Percentiles rank a stretch among this genome's conserved stretches.
Evolutionary conservation across 1,140 invertebrate species (phyloP).

Genomic region (Achroia grisella): DNA sequence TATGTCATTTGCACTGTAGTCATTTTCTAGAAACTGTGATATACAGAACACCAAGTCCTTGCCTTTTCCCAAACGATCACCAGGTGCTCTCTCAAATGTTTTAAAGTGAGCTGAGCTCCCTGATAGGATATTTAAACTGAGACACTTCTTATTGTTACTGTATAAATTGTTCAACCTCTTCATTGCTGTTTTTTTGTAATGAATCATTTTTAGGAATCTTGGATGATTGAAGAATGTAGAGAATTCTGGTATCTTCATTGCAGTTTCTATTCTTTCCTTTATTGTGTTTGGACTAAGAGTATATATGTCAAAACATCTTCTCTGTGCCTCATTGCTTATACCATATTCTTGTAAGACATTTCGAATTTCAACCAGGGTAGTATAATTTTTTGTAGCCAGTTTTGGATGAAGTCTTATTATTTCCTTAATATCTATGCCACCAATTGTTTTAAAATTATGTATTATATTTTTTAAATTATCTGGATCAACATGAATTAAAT

Average conservation of each 20-base stretch:
- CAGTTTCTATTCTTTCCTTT: slow-evolving; percentile 55
- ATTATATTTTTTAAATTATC: slow-evolving; percentile 65
- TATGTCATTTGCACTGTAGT: slow-evolving; percentile 41
- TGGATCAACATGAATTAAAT: slow-evolving; percentile 62
- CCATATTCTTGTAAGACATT: slow-evolving; percentile 61
- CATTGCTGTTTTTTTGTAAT: slow-evolving; percentile 59
- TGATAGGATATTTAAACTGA: slow-evolving; percentile 63
- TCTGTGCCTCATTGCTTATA: slow-evolving; percentile 57
- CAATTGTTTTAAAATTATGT: slow-evolving; percentile 53
- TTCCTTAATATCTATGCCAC: slow-evolving; percentile 61
- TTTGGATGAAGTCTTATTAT: slow-evolving; percentile 62
- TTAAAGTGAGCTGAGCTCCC: slow-evolving; percentile 54
- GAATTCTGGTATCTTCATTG: slow-evolving; percentile 67
- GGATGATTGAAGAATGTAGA: slow-evolving; percentile 66
- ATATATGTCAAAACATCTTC: slow-evolving; percentile 62
- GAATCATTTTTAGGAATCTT: slow-evolving; percentile 69
- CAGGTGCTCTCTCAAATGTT: slow-evolving; percentile 39
- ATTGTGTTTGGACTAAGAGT: slow-evolving; percentile 57
- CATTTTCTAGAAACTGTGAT: slow-evolving; percentile 37
- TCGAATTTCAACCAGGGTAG: slow-evolving; percentile 57
- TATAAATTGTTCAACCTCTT: slow-evolving; percentile 65
- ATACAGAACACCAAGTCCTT: slow-evolving; percentile 58
- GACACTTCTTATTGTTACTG: slow-evolving; percentile 60
- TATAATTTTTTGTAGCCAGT: slow-evolving; percentile 55
- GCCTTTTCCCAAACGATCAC: slow-evolving; percentile 54